Evolutionary conservation across 1,140 invertebrate species (phyloP).

Genomic region (Bombus sibiricus): DNA sequence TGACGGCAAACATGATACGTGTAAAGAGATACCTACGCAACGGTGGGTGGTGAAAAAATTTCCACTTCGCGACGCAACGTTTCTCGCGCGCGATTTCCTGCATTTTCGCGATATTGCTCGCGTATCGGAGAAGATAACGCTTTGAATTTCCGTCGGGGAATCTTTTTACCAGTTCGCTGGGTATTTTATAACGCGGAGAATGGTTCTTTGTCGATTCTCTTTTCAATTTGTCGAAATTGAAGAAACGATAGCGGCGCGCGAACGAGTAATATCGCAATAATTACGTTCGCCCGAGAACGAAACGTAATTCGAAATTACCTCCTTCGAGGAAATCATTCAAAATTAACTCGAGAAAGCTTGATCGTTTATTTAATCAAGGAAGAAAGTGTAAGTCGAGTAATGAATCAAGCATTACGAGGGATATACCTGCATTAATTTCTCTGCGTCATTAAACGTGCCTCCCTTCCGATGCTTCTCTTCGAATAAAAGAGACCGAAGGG

Average conservation of each 20-base stretch:
- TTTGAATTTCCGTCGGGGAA: neutral
- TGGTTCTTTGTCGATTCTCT: neutral
- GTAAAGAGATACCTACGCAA: neutral
- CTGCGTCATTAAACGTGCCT: neutral
- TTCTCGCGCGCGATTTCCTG: neutral
- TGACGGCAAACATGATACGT: neutral
- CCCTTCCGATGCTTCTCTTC: neutral
- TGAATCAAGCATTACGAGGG: neutral
- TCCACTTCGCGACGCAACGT: neutral
- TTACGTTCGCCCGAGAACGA: neutral
- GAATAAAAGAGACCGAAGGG: neutral
- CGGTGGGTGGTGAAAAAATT: neutral
- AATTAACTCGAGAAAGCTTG: neutral
- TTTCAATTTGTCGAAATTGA: neutral
- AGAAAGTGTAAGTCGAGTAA: neutral
- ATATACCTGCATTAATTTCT: neutral
- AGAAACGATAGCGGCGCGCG: neutral
- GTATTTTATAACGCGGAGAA: neutral
- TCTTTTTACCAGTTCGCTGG: neutral
- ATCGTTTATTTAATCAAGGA: neutral
- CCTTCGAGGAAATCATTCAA: neutral
- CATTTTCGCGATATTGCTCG: neutral
- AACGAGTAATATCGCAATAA: neutral
- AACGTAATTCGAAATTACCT: neutral
- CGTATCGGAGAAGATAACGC: neutral